These are phyloP conservation scores for Lasioglossum vierecki DNA, from an alignment of 2,888 invertebrate genomes.

Conservation along the genomic window DNA sequence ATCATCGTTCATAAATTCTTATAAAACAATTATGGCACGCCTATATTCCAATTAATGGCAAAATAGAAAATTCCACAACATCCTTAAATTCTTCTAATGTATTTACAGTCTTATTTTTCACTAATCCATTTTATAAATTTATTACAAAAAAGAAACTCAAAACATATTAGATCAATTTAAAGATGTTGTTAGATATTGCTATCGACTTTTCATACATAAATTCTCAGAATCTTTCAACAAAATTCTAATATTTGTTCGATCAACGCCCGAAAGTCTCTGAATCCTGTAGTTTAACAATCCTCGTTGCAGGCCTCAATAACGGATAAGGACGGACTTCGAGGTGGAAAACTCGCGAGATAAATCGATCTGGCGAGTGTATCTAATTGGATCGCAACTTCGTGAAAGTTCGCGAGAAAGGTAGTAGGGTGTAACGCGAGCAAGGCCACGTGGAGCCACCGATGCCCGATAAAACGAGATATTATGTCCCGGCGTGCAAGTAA, in stretches of 20 bases:
- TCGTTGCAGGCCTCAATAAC: no score
- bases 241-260: neutral
- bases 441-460: slow-evolving; percentile 41
- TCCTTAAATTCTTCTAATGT: no score
- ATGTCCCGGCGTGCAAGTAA: slow-evolving; percentile 58
- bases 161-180: no score
- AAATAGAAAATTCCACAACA: no score
- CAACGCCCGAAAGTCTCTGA: neutral
- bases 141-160: no score
- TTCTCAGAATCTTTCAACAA: neutral
- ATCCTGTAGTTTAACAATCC: neutral
- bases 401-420: slow-evolving; percentile 35
- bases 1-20: no score
- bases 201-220: no score
- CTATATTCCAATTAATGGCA: no score
- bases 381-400: slow-evolving; percentile 53
- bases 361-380: slow-evolving; percentile 55
- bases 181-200: no score
- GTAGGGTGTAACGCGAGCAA: slow-evolving; percentile 30
- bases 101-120: neutral
- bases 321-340: neutral
- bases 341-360: slow-evolving; percentile 36
- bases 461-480: slow-evolving; percentile 67
- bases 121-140: neutral
- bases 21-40: no score